Evolutionary conservation across 2,797 vertebrate species (phyloP).

Genomic region (Alauda arvensis): DNA sequence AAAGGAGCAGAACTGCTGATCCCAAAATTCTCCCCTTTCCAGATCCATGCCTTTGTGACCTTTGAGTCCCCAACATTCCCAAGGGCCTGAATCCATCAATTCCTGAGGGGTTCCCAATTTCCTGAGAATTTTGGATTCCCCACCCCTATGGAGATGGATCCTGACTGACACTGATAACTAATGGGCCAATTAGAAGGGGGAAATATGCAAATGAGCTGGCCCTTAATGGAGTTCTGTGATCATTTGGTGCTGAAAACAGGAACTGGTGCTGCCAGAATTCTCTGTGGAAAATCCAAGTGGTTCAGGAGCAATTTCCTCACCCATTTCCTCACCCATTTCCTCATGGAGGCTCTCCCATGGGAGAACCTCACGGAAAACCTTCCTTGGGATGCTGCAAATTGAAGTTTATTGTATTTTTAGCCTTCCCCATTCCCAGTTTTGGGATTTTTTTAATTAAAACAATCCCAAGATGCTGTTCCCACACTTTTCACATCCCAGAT

Average conservation of each 20-base stretch:
- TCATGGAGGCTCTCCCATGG: too few relatives aligned
- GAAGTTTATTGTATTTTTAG: too few relatives aligned
- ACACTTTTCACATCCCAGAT: too few relatives aligned
- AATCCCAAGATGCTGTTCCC: too few relatives aligned
- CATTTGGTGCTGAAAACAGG: not conserved
- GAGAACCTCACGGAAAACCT: too few relatives aligned
- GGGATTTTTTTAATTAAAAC: too few relatives aligned
- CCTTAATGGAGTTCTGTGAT: not conserved
- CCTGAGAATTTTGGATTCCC: not conserved
- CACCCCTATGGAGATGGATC: not conserved
- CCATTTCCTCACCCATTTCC: too few relatives aligned
- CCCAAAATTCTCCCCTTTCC: not conserved
- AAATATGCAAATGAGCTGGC: not conserved
- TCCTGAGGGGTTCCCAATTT: not conserved
- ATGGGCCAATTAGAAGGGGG: not conserved
- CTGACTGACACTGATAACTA: not conserved
- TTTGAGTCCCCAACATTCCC: not conserved
- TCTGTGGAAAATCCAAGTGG: not conserved
- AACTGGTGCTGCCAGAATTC: not conserved
- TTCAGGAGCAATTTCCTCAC: not conserved
- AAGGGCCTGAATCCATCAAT: not conserved
- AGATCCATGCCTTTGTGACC: not conserved
- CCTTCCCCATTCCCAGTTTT: too few relatives aligned
- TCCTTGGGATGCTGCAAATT: too few relatives aligned
- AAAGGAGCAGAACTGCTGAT: too few relatives aligned